Evolutionary conservation across 2,113 vertebrate genomes (phyloP).

Genomic region (Charina bottae): DNA sequence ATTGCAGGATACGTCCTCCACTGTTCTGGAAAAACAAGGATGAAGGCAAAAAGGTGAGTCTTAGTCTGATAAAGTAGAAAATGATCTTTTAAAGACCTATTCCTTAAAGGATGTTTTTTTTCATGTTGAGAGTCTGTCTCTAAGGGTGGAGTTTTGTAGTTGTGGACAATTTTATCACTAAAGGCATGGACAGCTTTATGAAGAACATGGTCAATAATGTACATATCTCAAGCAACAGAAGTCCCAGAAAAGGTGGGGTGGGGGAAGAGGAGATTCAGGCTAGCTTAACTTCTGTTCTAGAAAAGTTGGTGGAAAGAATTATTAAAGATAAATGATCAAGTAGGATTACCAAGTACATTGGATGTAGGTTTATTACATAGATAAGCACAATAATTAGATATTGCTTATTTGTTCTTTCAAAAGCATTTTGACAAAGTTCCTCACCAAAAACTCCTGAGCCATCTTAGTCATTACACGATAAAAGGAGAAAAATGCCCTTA

Average conservation of each 20-base stretch:
- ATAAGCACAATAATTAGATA: not conserved
- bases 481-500: not conserved
- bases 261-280: not conserved
- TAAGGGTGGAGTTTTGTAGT: not conserved
- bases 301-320: not conserved
- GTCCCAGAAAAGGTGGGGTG: not conserved
- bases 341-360: not conserved
- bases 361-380: not conserved
- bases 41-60: not conserved
- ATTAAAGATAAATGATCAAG: not conserved
- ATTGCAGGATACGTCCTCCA: not conserved
- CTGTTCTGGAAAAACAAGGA: not conserved
- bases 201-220: not conserved
- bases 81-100: not conserved
- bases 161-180: not conserved
- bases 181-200: not conserved
- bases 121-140: not conserved
- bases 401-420: not conserved
- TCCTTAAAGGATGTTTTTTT: not conserved
- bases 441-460: not conserved
- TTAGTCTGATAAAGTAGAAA: not conserved
- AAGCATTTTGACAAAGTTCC: not conserved
- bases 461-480: not conserved
- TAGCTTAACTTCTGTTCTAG: not conserved
- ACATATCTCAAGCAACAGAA: not conserved